A percentile compares a stretch with the other conserved stretches of the same genome.
Evolutionary conservation across 35 echinoderm and acorn worm genomes (phyloP).

Genomic region (Diadema setosum): DNA sequence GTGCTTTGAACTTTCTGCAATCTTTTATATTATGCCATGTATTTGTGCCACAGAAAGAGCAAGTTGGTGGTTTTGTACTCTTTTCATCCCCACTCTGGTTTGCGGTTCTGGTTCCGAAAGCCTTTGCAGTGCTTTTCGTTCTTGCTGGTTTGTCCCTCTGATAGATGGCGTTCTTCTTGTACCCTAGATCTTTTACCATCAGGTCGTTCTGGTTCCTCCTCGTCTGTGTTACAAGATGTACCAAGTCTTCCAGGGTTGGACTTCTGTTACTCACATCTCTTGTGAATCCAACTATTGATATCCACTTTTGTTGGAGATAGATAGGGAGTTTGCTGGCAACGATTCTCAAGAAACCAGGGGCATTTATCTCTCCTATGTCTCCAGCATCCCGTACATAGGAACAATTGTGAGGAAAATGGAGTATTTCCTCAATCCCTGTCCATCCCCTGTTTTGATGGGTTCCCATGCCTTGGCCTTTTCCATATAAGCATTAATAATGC

Average conservation of each 20-base stretch:
- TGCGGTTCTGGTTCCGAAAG: background rate
- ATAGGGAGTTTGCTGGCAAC: background rate
- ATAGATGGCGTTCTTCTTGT: too few relatives aligned
- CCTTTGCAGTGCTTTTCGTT: background rate
- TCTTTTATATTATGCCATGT: background rate
- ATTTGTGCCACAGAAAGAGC: background rate
- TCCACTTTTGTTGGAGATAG: slow-evolving; percentile 15
- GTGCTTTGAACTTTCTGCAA: background rate
- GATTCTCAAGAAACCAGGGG: background rate
- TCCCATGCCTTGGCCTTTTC: slow-evolving; percentile 37
- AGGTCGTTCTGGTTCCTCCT: background rate
- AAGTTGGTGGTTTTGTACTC: background rate
- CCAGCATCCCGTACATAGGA: background rate
- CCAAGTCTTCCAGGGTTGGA: background rate
- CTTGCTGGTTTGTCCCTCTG: too few relatives aligned
- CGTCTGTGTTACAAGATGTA: background rate
- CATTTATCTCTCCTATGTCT: background rate
- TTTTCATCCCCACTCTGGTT: background rate
- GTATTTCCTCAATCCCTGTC: slow-evolving; percentile 13
- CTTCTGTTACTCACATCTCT: background rate
- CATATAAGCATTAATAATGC: slow-evolving; percentile 12
- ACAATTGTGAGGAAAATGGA: slow-evolving; percentile 44
- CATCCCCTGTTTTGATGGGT: background rate
- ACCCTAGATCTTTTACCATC: background rate
- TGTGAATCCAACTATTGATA: background rate